Percentiles rank a stretch among this genome's conserved stretches.
These are phyloP conservation scores for Pandemis heparana DNA, from an alignment of 2,888 invertebrate species.

Conservation along the genomic window DNA sequence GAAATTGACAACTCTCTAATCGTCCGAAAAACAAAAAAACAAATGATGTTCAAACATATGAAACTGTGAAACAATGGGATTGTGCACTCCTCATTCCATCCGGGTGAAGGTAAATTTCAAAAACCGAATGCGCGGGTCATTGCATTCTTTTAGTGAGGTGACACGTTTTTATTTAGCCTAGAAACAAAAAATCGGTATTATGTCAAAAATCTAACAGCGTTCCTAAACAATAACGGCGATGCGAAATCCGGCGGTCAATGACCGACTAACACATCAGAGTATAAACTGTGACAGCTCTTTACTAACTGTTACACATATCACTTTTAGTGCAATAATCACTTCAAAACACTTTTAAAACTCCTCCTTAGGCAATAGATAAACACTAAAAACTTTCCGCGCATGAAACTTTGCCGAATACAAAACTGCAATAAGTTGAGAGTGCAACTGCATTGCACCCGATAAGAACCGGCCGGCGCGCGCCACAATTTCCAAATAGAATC, in stretches of 20 bases:
- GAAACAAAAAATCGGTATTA: slow-evolving; percentile 77
- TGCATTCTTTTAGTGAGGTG: slow-evolving; percentile 79
- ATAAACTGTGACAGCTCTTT: slow-evolving; percentile 74
- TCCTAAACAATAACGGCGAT: slow-evolving; percentile 75
- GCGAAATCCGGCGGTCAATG: slow-evolving; percentile 85
- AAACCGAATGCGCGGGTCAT: slow-evolving; percentile 81
- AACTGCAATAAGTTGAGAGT: slow-evolving; percentile 86
- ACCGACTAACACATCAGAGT: slow-evolving; percentile 83
- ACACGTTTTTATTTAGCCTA: slow-evolving; percentile 71
- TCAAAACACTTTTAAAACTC: slow-evolving; percentile 72
- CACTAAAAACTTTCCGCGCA: slow-evolving; percentile 83
- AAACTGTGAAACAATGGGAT: slow-evolving; percentile 84
- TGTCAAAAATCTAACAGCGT: slow-evolving; percentile 67
- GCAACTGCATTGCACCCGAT: slow-evolving; percentile 86
- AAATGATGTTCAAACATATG: slow-evolving; percentile 85
- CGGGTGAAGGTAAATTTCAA: slow-evolving; percentile 81
- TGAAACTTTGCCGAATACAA: slow-evolving; percentile 82
- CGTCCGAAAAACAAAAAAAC: slow-evolving; percentile 86
- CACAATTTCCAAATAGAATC: slow-evolving; percentile 81
- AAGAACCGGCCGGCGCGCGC: slow-evolving; percentile 86
- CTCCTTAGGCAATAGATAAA: slow-evolving; percentile 64
- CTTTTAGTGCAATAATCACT: slow-evolving; percentile 75
- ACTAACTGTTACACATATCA: slow-evolving; percentile 75
- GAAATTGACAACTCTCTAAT: slow-evolving; percentile 83
- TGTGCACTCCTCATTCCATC: slow-evolving; percentile 85